Base-by-base conservation (phyloP, 2,113 vertebrate genomes). In the Murina feae region DNA sequence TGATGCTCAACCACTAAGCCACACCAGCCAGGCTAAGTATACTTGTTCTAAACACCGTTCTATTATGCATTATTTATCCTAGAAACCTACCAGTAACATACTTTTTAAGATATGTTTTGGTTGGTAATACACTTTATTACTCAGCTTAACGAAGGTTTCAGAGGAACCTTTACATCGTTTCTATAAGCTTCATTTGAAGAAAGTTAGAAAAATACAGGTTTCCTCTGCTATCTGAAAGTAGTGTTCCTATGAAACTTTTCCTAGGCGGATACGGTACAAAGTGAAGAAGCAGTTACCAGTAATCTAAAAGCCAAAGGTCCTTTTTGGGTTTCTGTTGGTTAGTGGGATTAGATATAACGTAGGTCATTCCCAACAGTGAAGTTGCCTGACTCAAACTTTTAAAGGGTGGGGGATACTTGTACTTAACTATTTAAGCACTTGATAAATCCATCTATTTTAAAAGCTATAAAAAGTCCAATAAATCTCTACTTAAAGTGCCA, bases 391-490 rank as follows among this genome's bases (percentile, higher is more conserved):
- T 39, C 8, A 58, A 30, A 80, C 53, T 81, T 81, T 42, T 6
- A 1, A 81, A 60, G 39, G 60, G 25, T 1, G 0, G 25, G 35
- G 25, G 5, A 42, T 58, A 11, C 23, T 9, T 55, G 14, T 28
- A 75, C 35, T 92, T 79, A 89, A 76, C 74, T 63, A 86, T 82
- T 37, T 39, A 84, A 90, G 47, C 5, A 32, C 72, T 94, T 85
- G 71, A 87, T 79, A 88, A 90, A 88, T 72, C 23, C 21, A 6
- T 91, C 74, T n/a, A 58, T 91, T 92, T 68, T 74, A 87, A 94
- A 93, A 80, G 42, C 84, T 97, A 86, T 76, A 72, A 87, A 76
- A 88, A 85, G 1, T 74, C 94, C 58, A 72, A 83, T 94, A 92
- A 81, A 9, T 25, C 25, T 96, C 51, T 35, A 37, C 86, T 94